These are phyloP conservation scores for Lasiurus borealis DNA, from an alignment of 2,113 vertebrate genomes.

Conservation along the genomic window DNA sequence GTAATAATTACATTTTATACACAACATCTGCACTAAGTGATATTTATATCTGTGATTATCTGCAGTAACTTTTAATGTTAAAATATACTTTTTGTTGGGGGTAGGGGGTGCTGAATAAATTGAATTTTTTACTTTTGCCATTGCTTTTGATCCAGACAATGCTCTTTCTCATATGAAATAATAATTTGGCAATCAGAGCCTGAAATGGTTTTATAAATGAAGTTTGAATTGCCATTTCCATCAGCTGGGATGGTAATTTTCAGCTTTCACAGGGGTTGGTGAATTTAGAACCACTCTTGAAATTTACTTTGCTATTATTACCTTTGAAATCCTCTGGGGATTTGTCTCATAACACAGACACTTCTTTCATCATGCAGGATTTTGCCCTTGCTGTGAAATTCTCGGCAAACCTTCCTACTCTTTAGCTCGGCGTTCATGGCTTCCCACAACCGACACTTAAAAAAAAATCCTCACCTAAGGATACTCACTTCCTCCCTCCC, in stretches of 20 bases:
- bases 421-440: slow-evolving; percentile 18
- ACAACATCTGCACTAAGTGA: slow-evolving; percentile 57
- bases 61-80: slow-evolving; percentile 42
- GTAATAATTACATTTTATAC: slow-evolving; percentile 68
- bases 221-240: slow-evolving; percentile 71
- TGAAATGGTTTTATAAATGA: slow-evolving; percentile 65
- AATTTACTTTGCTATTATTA: slow-evolving; percentile 74
- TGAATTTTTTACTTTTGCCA: not conserved
- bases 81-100: not conserved
- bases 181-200: slow-evolving; percentile 55
- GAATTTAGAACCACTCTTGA: slow-evolving; percentile 66
- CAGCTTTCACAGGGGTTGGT: slow-evolving; percentile 28
- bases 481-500: too few relatives aligned
- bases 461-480: too few relatives aligned
- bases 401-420: not conserved
- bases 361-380: not conserved
- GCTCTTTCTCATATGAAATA: slow-evolving; percentile 55
- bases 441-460: not conserved
- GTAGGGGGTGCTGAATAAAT: slow-evolving; percentile 27
- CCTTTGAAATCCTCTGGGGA: slow-evolving; percentile 44
- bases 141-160: slow-evolving; percentile 36
- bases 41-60: slow-evolving; percentile 58
- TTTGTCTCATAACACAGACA: not conserved
- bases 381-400: not conserved
- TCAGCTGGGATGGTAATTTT: slow-evolving; percentile 70